Conservation (phyloP, 2,888 invertebrate genomes). For the Mantis religiosa region DNA sequence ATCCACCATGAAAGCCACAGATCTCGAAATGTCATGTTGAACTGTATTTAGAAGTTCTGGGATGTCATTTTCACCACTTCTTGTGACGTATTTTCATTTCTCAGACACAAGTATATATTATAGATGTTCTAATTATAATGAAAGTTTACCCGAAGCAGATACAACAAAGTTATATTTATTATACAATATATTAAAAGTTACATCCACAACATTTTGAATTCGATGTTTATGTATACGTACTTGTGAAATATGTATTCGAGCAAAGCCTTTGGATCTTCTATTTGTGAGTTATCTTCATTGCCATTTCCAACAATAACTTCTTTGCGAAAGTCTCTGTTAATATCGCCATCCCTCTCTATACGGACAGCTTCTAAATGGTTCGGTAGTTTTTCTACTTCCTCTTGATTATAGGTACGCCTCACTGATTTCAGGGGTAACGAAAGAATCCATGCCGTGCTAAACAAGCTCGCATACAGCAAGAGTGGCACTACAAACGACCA, state of each 20-base stretch:
- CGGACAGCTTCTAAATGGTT: conserved; percentile 12
- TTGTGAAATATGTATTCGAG: conserved; percentile 47
- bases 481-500: conserved; percentile 55
- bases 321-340: conserved; percentile 31
- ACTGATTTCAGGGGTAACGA: conserved; percentile 46
- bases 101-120: no score
- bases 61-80: no score
- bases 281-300: conserved; percentile 45
- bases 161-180: no score
- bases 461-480: conserved; percentile 52
- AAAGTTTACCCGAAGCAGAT: no score
- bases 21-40: no score
- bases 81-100: no score
- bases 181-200: no score
- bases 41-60: no score
- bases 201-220: no score
- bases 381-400: conserved; percentile 8
- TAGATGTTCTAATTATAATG: no score
- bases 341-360: conserved; percentile 27
- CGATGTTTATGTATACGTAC: conserved; percentile 37
- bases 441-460: conserved; percentile 51
- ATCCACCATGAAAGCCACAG: no score
- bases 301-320: conserved; percentile 42
- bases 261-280: conserved; percentile 46
- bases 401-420: background rate